Percentiles rank a stretch among this genome's conserved stretches.
Conservation (phyloP, 2,113 vertebrate species). For the Thermophis baileyi region DNA sequence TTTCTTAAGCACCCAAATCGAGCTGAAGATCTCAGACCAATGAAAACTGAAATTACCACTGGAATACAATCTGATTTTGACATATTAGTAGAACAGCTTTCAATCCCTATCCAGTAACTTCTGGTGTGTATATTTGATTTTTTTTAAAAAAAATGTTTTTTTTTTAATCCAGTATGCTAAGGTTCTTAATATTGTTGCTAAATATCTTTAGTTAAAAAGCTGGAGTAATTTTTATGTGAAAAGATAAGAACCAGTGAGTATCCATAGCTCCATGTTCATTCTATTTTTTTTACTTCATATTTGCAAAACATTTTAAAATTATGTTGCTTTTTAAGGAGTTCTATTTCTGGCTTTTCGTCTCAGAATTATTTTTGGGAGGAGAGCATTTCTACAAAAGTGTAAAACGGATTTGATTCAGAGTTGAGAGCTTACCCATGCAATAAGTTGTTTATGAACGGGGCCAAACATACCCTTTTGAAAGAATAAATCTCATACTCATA, state of each 20-base stretch:
- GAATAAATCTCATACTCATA: not conserved
- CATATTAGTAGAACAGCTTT: slow-evolving; percentile 39
- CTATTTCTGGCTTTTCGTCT: slow-evolving; percentile 67
- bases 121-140: slow-evolving; percentile 59
- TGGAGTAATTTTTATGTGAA: slow-evolving; percentile 88
- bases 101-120: slow-evolving; percentile 21
- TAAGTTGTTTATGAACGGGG: slow-evolving; percentile 30
- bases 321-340: slow-evolving; percentile 74
- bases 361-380: slow-evolving; percentile 58
- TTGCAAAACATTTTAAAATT: slow-evolving; percentile 73
- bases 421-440: slow-evolving; percentile 62
- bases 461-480: not conserved
- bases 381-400: slow-evolving; percentile 61
- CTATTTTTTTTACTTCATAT: slow-evolving; percentile 71
- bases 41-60: not conserved
- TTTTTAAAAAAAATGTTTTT: slow-evolving; percentile 31
- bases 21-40: slow-evolving; percentile 16
- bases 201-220: slow-evolving; percentile 87
- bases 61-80: slow-evolving; percentile 33
- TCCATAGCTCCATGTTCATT: slow-evolving; percentile 88
- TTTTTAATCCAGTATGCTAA: slow-evolving; percentile 51
- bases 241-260: slow-evolving; percentile 92
- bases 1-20: not conserved
- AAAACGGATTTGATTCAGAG: slow-evolving; percentile 68
- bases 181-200: slow-evolving; percentile 76